phyloP scores from a whole-genome alignment of 2,797 vertebrate species.

The Anniella stebbinsi region DNA sequence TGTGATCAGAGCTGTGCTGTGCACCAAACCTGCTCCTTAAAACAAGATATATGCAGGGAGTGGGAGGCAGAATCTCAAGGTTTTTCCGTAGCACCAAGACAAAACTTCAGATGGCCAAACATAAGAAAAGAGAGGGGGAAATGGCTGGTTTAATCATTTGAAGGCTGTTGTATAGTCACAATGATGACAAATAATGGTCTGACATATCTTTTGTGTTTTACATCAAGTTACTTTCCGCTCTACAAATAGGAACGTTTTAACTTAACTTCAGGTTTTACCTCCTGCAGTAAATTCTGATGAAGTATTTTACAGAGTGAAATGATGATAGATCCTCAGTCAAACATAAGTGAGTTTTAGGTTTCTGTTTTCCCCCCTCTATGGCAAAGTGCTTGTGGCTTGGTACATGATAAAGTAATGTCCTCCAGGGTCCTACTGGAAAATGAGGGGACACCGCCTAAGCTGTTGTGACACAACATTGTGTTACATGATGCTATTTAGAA shows the following conservation, averaged over 20 bases:
- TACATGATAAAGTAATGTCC: not conserved
- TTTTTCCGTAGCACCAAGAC: not conserved
- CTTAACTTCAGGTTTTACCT: not conserved
- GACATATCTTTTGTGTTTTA: conserved; percentile 22
- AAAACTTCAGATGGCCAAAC: not conserved
- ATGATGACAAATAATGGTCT: not conserved
- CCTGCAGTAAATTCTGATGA: not conserved
- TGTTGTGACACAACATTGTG: not conserved
- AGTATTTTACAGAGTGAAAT: conserved; percentile 39
- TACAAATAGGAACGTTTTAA: conserved; percentile 16
- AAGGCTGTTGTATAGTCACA: not conserved
- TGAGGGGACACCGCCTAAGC: not conserved
- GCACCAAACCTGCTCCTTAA: not conserved
- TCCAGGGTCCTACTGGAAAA: conserved; percentile 19
- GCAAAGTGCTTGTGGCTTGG: not conserved
- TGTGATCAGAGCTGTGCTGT: not conserved
- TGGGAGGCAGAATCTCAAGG: too few relatives aligned
- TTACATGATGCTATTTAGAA: conserved; percentile 22
- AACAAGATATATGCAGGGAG: not conserved
- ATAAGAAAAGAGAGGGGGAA: not conserved
- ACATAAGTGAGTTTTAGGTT: conserved; percentile 26
- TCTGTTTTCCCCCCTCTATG: not conserved
- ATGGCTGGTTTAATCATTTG: not conserved
- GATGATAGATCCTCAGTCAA: conserved; percentile 6
- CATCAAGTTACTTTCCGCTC: not conserved